phyloP scores from a whole-genome alignment of 30 jellyfish, hydroid and myxozoan species.

The Aurelia aurita region DNA sequence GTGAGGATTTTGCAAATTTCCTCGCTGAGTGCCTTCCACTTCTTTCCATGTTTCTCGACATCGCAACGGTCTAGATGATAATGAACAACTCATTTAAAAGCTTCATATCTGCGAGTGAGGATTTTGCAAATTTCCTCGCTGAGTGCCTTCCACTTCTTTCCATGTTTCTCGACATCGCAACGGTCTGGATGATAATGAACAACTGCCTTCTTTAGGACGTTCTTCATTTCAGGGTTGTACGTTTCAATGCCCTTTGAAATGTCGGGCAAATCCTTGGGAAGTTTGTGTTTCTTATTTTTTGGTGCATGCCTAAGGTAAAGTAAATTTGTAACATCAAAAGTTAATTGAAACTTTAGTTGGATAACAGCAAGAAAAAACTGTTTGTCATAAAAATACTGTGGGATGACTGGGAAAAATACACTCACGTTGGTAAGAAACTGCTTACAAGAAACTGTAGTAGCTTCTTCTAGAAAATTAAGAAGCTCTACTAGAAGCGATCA shows the following conservation, averaged over 20 bases:
- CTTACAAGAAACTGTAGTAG: no score
- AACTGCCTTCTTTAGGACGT: slow-evolving; percentile 37
- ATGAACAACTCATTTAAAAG: slow-evolving; percentile 20
- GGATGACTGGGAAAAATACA: no score
- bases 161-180: slow-evolving; percentile 38
- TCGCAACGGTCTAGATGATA: slow-evolving; percentile 74
- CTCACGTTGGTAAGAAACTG: no score
- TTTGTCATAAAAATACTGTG: no score
- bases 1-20: slow-evolving; percentile 62
- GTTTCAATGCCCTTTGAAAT: background rate
- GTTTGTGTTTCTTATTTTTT: slow-evolving; percentile 1
- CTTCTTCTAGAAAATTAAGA: no score
- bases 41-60: background rate
- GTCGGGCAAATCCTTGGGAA: slow-evolving; percentile 34
- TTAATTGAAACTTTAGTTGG: background rate
- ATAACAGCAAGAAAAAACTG: no score
- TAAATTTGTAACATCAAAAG: background rate
- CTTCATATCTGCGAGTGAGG: slow-evolving; percentile 32
- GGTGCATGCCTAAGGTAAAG: slow-evolving; percentile 48
- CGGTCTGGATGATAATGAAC: slow-evolving; percentile 76
- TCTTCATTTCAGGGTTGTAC: slow-evolving; percentile 3
- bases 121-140: slow-evolving; percentile 63
- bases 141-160: slow-evolving; percentile 58
- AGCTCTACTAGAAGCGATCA: no score
- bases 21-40: slow-evolving; percentile 61